These are phyloP conservation scores for Acanthoscelides obtectus DNA, from an alignment of 2,888 invertebrate species.

Conservation along the genomic window DNA sequence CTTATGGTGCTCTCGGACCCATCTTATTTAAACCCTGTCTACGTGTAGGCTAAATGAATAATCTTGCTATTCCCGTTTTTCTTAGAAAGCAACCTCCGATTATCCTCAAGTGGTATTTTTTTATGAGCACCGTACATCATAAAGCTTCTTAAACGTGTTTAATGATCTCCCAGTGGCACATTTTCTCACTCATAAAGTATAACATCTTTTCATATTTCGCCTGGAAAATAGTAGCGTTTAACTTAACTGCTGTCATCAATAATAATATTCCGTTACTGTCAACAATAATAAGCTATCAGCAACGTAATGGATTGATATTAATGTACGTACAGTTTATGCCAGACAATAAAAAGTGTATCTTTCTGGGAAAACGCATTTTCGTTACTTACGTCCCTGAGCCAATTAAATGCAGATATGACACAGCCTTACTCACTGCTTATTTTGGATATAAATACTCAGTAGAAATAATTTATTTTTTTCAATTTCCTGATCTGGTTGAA, in stretches of 20 bases:
- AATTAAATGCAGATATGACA: background rate
- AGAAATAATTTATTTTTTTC: no score
- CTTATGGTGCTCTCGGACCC: no score
- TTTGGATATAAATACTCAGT: no score
- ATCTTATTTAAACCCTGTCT: no score
- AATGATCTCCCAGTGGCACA: background rate
- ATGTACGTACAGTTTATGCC: background rate
- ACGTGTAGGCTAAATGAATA: no score
- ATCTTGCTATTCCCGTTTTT: no score
- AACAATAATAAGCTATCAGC: background rate
- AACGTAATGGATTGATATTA: background rate
- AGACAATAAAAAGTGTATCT: background rate
- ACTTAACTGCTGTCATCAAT: background rate
- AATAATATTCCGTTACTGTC: background rate
- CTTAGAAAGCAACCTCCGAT: no score
- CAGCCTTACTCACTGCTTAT: background rate
- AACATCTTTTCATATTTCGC: background rate
- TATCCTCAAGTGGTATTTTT: no score
- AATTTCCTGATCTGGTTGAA: no score
- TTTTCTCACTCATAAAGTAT: background rate
- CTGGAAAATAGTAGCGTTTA: background rate
- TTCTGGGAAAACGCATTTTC: background rate
- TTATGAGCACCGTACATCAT: no score
- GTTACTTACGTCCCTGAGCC: background rate
- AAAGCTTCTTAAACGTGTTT: background rate